Evolutionary conservation across 2,797 vertebrate species (phyloP).

Genomic region (Luscinia megarhynchos): DNA sequence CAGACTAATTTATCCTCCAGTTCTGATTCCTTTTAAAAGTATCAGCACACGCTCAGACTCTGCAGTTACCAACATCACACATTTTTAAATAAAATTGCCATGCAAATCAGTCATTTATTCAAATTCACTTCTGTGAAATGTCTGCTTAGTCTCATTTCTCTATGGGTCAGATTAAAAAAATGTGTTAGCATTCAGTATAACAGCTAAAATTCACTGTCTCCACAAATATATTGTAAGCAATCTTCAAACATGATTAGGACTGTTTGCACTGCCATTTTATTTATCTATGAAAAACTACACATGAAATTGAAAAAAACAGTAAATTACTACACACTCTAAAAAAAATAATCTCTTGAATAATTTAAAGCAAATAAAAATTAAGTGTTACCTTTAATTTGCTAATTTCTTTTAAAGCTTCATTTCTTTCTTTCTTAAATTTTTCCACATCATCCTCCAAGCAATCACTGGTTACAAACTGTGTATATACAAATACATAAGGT

Average conservation of each 20-base stretch:
- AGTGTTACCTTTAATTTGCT: slow-evolving; percentile 86
- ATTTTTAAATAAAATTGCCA: background rate
- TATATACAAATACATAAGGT: background rate
- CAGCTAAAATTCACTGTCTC: background rate
- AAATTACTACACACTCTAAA: background rate
- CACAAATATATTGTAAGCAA: background rate
- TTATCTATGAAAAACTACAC: background rate
- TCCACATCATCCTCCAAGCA: slow-evolving; percentile 85
- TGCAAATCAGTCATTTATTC: background rate
- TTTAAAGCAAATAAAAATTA: background rate
- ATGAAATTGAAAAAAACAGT: background rate
- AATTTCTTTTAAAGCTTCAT: slow-evolving; percentile 85
- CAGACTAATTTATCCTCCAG: background rate
- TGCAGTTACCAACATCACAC: background rate
- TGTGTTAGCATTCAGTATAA: background rate
- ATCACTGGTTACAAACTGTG: slow-evolving; percentile 80
- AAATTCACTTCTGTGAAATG: background rate
- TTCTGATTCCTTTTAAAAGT: background rate
- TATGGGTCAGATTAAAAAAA: background rate
- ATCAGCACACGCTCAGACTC: background rate
- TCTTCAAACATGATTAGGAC: background rate
- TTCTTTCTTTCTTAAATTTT: slow-evolving; percentile 84
- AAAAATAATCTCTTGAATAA: background rate
- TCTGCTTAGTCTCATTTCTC: background rate
- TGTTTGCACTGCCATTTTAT: background rate